Evolutionary conservation across 2,113 vertebrate species (phyloP).

Genomic region (Thinocorus orbignyianus): DNA sequence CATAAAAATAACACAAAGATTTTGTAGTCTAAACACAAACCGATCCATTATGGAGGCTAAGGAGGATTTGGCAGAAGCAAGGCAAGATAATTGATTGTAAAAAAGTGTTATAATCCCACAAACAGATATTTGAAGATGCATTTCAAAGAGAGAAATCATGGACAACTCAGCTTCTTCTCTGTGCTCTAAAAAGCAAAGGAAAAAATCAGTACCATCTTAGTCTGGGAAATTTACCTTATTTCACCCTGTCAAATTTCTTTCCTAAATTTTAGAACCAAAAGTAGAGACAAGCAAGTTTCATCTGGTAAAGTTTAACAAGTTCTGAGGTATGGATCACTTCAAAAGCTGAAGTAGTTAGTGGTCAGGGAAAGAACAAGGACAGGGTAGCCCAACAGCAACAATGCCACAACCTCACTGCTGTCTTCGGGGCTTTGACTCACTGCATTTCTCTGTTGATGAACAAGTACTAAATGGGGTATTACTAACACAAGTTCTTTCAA

Average conservation of each 20-base stretch:
- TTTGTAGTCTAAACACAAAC: background rate
- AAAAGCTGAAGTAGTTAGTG: background rate
- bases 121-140: background rate
- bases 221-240: background rate
- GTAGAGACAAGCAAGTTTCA: background rate
- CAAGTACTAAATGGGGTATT: background rate
- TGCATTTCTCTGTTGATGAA: rapidly evolving
- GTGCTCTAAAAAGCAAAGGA: background rate
- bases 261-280: background rate
- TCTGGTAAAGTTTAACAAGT: background rate
- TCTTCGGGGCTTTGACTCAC: background rate
- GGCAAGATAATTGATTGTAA: background rate
- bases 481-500: background rate
- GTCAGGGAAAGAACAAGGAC: background rate
- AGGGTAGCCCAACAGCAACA: background rate
- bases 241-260: background rate
- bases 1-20: background rate
- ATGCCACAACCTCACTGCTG: rapidly evolving
- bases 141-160: background rate
- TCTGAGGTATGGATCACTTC: background rate
- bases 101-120: background rate
- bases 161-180: background rate
- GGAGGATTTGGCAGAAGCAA: background rate
- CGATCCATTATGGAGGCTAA: background rate
- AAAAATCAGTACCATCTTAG: background rate